Base-by-base conservation (phyloP, 2,888 invertebrate genomes). In the Ormia ochracea region DNA sequence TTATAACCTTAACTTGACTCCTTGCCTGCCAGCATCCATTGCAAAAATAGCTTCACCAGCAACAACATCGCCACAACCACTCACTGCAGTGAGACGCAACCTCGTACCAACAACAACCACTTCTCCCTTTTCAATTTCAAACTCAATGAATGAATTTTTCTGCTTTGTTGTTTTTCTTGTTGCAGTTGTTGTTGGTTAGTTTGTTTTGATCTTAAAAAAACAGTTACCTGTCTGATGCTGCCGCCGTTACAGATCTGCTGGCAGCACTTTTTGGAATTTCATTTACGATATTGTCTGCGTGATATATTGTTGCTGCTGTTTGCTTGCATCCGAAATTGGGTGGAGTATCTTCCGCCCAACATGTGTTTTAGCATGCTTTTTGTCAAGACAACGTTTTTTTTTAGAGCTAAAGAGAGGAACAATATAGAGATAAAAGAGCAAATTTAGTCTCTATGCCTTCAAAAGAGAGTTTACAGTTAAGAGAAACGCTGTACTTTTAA, bases 281-380 rank as follows among this genome's bases (percentile, higher is more conserved):
- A 85, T 85, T 81, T 79, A 81, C 83, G 78, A 38, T 81, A 58
- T 73, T 73, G 56, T 54, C 56, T 56, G 54, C 33, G 43, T 54
- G n/a, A 21, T 33, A 19, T 38, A n/a, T 72, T 69, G 69, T 72
- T 68, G 52, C 75, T 75, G 63, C 52, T 48, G 50, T 72, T 73
- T 78, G 75, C 76, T 81, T 84, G 85, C 86, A 87, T 85, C 87
- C 86, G 86, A 87, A 86, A 86, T 87, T 88, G 87, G 87, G 87
- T 87, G 87, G 87, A 87, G 87, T 84, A 87, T 88, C 87, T 78
- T 72, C 73, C 70, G 61, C 80, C 72, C 82, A 83, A 81, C 79
- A 77, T 78, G 78, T 76, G 73, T 73, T 76, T 81, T 78, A 75
- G 78, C 78, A 76, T 73, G 80, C 61, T 81, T 76, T 78, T 76